Evolutionary conservation across 2,888 invertebrate species (phyloP).

Genomic region (Nudaria mundana): DNA sequence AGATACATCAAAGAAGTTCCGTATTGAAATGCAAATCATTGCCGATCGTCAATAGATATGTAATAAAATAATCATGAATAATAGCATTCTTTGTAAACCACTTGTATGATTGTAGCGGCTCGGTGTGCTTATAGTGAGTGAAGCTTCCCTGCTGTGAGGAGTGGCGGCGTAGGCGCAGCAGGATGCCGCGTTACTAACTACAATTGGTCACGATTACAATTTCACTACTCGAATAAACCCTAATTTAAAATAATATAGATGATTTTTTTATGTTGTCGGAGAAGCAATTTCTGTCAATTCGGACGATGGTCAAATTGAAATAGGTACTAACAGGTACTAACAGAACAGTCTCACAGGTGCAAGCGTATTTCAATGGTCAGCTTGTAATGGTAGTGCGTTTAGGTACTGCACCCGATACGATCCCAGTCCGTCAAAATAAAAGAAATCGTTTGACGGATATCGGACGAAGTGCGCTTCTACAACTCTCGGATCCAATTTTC

Average conservation of each 20-base stretch:
- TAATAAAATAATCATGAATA: slow-evolving; percentile 50
- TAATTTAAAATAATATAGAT: slow-evolving; percentile 46
- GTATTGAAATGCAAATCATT: slow-evolving; percentile 33
- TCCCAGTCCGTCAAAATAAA: too few species aligned
- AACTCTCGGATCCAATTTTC: too few species aligned
- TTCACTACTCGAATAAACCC: slow-evolving; percentile 59
- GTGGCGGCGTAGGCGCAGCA: slow-evolving; percentile 52
- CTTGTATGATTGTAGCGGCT: slow-evolving; percentile 39
- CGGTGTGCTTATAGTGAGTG: slow-evolving; percentile 41
- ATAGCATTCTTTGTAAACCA: slow-evolving; percentile 48
- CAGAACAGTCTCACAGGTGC: too few species aligned
- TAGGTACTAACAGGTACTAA: too few species aligned
- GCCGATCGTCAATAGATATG: slow-evolving; percentile 36
- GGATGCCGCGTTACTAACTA: slow-evolving; percentile 58
- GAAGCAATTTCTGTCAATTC: slow-evolving; percentile 31
- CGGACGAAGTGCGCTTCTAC: too few species aligned
- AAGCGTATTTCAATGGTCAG: too few species aligned
- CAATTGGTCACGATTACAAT: slow-evolving; percentile 70
- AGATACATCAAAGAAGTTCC: slow-evolving; percentile 11
- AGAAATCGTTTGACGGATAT: too few species aligned
- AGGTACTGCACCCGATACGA: too few species aligned
- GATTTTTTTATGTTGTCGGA: slow-evolving; percentile 30
- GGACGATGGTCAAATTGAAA: slow-evolving; percentile 25
- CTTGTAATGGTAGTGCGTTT: too few species aligned
- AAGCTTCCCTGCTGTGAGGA: slow-evolving; percentile 54